phyloP scores from a whole-genome alignment of 2,113 vertebrate species.

The Periophthalmus modestus region DNA sequence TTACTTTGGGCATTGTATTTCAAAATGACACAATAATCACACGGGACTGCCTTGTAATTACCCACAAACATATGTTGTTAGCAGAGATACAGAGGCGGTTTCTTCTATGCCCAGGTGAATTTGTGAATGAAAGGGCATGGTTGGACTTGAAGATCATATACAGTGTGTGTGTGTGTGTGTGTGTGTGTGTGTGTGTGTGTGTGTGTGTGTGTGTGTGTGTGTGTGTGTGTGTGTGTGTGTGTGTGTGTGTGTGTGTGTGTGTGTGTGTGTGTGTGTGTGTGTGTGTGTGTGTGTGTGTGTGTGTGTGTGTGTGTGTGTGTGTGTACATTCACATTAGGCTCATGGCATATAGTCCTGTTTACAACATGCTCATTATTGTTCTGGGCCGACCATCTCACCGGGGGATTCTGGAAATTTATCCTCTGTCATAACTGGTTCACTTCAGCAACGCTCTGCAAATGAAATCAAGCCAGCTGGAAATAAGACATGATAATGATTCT shows the following conservation, averaged over 20 bases:
- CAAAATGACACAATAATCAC: slow-evolving; percentile 70
- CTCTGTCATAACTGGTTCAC: slow-evolving; percentile 68
- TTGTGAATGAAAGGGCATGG: slow-evolving; percentile 10
- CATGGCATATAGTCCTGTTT: slow-evolving; percentile 62
- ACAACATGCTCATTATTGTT: slow-evolving; percentile 74
- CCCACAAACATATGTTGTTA: slow-evolving; percentile 77
- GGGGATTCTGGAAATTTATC: slow-evolving; percentile 70
- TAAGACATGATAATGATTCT: slow-evolving; percentile 23
- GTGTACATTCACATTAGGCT: slow-evolving; percentile 61
- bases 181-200: slow-evolving; percentile 31
- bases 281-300: slow-evolving; percentile 23
- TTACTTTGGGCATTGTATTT: slow-evolving; percentile 72
- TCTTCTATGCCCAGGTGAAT: slow-evolving; percentile 34
- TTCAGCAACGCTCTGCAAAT: slow-evolving; percentile 57
- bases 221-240: slow-evolving; percentile 27
- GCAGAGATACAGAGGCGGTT: slow-evolving; percentile 60
- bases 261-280: slow-evolving; percentile 28
- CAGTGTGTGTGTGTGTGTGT: slow-evolving; percentile 24
- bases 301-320: slow-evolving; percentile 32
- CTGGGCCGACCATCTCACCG: slow-evolving; percentile 58
- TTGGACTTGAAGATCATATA: slow-evolving; percentile 19
- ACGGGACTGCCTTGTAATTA: slow-evolving; percentile 78
- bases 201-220: slow-evolving; percentile 34
- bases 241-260: slow-evolving; percentile 35
- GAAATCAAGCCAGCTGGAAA: slow-evolving; percentile 49